Percentiles rank a stretch among this genome's conserved stretches.
Conservation (phyloP, 2,113 vertebrate species). For the Callionymus lyra region DNA sequence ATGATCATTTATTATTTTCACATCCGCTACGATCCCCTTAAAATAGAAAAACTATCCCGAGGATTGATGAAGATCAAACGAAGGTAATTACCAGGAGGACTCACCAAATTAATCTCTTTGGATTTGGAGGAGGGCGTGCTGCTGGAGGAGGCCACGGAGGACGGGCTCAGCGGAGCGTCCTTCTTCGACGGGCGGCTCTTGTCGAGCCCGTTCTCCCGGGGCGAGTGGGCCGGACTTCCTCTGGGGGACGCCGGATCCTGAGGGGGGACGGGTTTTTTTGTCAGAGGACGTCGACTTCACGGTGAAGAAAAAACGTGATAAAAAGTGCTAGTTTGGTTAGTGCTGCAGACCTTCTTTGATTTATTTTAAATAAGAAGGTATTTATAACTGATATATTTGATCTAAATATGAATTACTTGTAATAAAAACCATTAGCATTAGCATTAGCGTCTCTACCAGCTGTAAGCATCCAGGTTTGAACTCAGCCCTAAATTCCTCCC, state of each 20-base stretch:
- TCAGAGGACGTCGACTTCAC: too few species aligned
- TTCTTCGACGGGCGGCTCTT: conserved; percentile 82
- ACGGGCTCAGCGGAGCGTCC: conserved; percentile 85
- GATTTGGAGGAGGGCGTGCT: conserved; percentile 95
- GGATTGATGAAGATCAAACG: conserved; percentile 16
- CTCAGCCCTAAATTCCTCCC: too few species aligned
- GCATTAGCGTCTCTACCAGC: too few species aligned
- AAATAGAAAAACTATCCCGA: conserved; percentile 15
- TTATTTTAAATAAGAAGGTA: too few species aligned
- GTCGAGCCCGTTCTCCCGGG: conserved; percentile 88
- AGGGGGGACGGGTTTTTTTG: background rate
- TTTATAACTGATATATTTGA: too few species aligned
- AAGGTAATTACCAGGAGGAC: conserved; percentile 17
- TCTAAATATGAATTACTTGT: too few species aligned
- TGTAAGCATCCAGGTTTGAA: too few species aligned
- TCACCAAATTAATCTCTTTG: conserved; percentile 85
- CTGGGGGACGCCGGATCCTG: conserved; percentile 83
- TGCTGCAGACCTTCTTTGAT: background rate
- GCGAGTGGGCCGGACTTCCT: conserved; percentile 86
- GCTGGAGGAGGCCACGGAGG: conserved; percentile 88
- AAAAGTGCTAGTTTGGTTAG: background rate
- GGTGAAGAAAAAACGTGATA: background rate
- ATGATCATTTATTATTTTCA: too few species aligned
- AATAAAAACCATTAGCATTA: too few species aligned
- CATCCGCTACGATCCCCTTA: conserved; percentile 2